Conservation (phyloP, 1,140 invertebrate species). For the Halictus rubicundus region DNA sequence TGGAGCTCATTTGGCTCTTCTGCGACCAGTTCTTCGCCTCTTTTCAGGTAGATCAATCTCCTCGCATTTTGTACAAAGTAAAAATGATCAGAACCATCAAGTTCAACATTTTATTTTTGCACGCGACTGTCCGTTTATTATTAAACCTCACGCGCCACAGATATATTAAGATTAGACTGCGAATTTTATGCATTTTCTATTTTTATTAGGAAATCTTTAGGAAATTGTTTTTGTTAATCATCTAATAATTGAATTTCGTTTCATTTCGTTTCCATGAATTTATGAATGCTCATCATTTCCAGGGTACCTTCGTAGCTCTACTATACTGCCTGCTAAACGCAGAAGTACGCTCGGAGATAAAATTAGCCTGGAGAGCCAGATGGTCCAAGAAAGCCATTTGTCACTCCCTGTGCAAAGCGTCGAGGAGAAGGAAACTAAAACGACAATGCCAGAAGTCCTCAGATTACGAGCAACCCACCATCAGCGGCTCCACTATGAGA, state of each 20-base stretch:
- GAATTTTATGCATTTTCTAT: too few relatives aligned
- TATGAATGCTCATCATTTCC: constrained; percentile 5
- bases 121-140: too few relatives aligned
- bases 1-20: constrained; percentile 86
- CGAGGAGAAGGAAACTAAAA: constrained; percentile 3
- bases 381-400: constrained; percentile 57
- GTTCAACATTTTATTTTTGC: too few relatives aligned
- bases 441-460: not conserved
- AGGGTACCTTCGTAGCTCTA: constrained; percentile 84
- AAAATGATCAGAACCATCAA: too few relatives aligned
- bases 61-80: not conserved
- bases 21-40: constrained; percentile 88
- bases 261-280: too few relatives aligned
- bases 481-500: not conserved
- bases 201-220: too few relatives aligned
- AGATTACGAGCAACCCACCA: constrained; percentile 5
- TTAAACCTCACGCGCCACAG: too few relatives aligned
- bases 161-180: too few relatives aligned
- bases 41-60: constrained; percentile 83
- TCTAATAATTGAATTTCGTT: too few relatives aligned
- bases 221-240: too few relatives aligned
- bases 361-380: constrained; percentile 62
- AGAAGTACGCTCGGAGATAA: constrained; percentile 81
- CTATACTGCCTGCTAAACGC: constrained; percentile 84
- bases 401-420: constrained; percentile 1